Evolutionary conservation across 2,888 invertebrate genomes (phyloP), one percentile per base, ranked within the genome.

Genomic region (Chelonus formosanus): DNA sequence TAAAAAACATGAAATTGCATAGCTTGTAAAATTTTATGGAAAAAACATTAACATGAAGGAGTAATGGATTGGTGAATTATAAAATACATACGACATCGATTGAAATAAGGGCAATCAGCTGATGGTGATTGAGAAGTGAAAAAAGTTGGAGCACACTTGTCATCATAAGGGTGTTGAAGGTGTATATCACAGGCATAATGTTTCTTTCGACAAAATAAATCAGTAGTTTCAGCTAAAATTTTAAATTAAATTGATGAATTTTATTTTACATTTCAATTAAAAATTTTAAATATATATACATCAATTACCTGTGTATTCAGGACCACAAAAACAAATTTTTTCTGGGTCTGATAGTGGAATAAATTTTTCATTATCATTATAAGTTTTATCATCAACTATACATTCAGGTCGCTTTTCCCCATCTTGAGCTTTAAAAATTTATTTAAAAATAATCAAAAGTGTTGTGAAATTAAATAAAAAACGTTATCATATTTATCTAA

Each of bases 71-170:
- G 20, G 20, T 20, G 2, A 20, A 20, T 20, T 20, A 20, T 20
- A 20, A 20, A 20, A 50, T 63, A 80, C 81, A 75, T 66, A 80
- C 80, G 78, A 35, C 80, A 80, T 76, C 78, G 73, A 34, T 53
- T 67, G 31, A 10, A n/a, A 0, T 63, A 10, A 44, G 20, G 73
- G 64, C 80, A 80, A 35, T 34, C 56, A 1, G 65, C 71, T 10
- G 64, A 71, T 3, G 74, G 75, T 0, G 69, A 58, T 35, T 76
- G 73, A 3, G 0, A 0, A 5, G 4, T 2, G 6, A 74, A 75
- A 57, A 68, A 80, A 44, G 73, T 68, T 1, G 80, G 80, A 8
- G 67, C 69, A 55, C 80, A 81, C 3, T 75, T 72, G 1, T 69
- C 7, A 0, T 67, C 57, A 0, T 4, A 3, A 0, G 64, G 7